A percentile compares a stretch with the other conserved stretches of the same genome.
Evolutionary conservation across 2,797 vertebrate genomes (phyloP).

Genomic region (Buceros bicornis): DNA sequence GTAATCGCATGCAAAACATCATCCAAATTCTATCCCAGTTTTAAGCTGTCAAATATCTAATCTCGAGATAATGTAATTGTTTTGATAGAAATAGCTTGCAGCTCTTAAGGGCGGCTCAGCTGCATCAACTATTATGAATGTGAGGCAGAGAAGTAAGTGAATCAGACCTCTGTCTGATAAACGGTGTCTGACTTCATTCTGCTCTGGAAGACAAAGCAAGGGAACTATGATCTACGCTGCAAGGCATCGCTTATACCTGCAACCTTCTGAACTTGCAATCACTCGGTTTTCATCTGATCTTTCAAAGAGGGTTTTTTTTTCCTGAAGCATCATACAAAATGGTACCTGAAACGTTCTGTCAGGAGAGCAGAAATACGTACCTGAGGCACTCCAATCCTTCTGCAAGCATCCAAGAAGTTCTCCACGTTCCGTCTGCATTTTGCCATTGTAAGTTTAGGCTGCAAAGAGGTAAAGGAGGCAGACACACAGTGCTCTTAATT

Average conservation of each 20-base stretch:
- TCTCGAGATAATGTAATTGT: neutral
- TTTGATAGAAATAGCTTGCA: neutral
- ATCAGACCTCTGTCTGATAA: neutral
- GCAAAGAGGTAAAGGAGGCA: slow-evolving; percentile 39
- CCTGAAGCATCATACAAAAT: neutral
- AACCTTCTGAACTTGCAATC: neutral
- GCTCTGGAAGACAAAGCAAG: neutral
- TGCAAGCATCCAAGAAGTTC: slow-evolving; percentile 98
- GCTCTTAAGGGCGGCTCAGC: neutral
- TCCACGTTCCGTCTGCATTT: slow-evolving; percentile 97
- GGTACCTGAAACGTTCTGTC: neutral
- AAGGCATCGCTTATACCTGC: neutral
- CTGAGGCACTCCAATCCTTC: slow-evolving; percentile 96
- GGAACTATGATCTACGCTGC: neutral
- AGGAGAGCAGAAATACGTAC: slow-evolving; percentile 73
- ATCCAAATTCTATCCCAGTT: neutral
- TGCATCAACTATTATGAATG: neutral
- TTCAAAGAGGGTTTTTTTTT: neutral
- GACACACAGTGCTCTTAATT: neutral
- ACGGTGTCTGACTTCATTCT: neutral
- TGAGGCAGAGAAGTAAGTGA: neutral
- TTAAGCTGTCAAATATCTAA: neutral
- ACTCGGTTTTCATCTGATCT: neutral
- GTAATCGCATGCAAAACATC: neutral
- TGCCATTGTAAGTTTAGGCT: slow-evolving; percentile 99